Evolutionary conservation across 2,113 vertebrate species (phyloP), one percentile per base, ranked within the genome.

Genomic region (Callipepla squamata): DNA sequence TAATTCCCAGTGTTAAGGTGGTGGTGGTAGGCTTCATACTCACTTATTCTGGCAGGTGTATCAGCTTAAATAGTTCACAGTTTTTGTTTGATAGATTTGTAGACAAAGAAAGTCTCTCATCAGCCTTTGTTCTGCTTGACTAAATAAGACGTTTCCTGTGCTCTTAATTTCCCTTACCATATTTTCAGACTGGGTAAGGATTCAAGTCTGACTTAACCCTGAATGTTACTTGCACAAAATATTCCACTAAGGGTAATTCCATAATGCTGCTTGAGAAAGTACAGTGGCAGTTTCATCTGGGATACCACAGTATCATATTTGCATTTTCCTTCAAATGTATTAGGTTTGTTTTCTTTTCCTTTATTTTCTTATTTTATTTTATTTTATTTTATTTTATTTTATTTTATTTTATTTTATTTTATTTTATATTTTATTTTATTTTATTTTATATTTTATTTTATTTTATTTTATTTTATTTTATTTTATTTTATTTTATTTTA

Each of bases 131-230:
- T 83, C 68, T 78, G 36, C 65, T 48, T 70, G 63, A 82, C n/a
- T 82, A 79, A 75, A 85, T 85, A 61, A 44, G 42, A 67, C 70
- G 10, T 50, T 90, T 83, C 45, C 50, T 81, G 42, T 78, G 38
- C 3, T 87, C 76, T 87, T 89, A 4, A 66, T 90, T 91, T 78
- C 42, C 85, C 45, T 82, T 72, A 36, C 15, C 22, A 61, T 36
- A 53, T 7, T 47, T 62, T 28, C 47, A 76, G 66, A 61, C 51
- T 5, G 0, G 0, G 0, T 65, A n/a, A 53, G n/a, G 63, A 57
- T 76, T 95, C 40, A 89, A 80, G 59, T 61, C 45, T 91, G 70
- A 74, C 67, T 73, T 89, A 47, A 62, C 26, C 18, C 59, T 58
- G 26, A 53, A 34, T 32, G 42, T 83, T 55, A 74, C 74, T 82